A percentile compares a stretch with the other conserved stretches of the same genome.
phyloP scores from a whole-genome alignment of 2,888 invertebrate genomes.

The Dasysyrphus albostriatus region DNA sequence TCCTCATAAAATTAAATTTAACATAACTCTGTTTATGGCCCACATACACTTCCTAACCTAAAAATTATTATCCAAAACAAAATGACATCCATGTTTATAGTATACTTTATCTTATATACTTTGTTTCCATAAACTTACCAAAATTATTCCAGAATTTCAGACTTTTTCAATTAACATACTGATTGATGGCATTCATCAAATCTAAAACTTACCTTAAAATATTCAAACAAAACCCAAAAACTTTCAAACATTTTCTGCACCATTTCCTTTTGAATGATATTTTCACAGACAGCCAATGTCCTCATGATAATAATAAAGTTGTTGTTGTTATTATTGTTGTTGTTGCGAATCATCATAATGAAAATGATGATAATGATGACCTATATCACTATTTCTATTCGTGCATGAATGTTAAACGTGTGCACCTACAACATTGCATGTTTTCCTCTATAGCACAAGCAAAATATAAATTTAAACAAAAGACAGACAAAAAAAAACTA shows the following conservation, averaged over 20 bases:
- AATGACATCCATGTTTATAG: neutral
- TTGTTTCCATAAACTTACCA: neutral
- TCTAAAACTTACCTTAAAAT: conserved; percentile 10
- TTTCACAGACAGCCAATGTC: conserved; percentile 41
- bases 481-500: neutral
- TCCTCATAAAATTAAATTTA: neutral
- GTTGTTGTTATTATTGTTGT: neutral
- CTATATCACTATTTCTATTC: conserved; percentile 10
- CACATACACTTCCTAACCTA: neutral
- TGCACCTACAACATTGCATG: neutral
- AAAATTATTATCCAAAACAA: neutral
- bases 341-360: conserved; percentile 1
- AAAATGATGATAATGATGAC: conserved; percentile 23
- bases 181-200: neutral
- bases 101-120: neutral
- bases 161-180: conserved; percentile 1
- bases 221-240: conserved; percentile 5
- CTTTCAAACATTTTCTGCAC: conserved; percentile 23
- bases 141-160: neutral
- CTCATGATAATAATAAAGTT: conserved; percentile 17
- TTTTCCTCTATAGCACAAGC: neutral
- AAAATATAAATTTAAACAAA: neutral
- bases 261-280: conserved; percentile 27
- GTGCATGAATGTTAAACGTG: conserved; percentile 19
- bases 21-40: neutral